phyloP scores from a whole-genome alignment of 2,797 vertebrate genomes.

The Cichlasoma orientale region DNA sequence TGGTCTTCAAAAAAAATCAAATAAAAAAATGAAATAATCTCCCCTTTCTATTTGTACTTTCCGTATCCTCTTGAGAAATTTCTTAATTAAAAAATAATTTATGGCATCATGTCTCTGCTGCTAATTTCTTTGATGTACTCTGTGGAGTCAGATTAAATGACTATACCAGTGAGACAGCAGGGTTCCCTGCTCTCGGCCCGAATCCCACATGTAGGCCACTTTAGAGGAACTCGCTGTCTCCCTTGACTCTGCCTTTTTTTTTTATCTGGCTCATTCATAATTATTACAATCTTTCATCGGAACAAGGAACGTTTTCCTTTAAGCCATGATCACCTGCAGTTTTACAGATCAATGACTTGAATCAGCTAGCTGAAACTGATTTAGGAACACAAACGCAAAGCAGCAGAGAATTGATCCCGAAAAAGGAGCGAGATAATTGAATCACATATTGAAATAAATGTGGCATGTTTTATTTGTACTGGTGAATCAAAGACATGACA shows the following conservation, averaged over 20 bases:
- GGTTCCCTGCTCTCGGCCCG: background rate
- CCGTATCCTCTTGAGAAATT: constrained; percentile 15
- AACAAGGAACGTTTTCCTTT: background rate
- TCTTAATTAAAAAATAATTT: constrained; percentile 32
- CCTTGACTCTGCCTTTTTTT: background rate
- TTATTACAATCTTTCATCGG: background rate
- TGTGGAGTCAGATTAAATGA: constrained; percentile 32
- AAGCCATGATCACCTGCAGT: background rate
- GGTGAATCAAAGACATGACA: background rate
- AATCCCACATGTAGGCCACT: constrained; percentile 20
- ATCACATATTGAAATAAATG: constrained; percentile 9
- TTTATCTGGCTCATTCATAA: background rate
- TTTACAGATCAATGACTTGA: background rate
- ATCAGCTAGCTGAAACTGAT: background rate
- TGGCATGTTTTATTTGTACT: background rate
- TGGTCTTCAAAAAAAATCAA: background rate
- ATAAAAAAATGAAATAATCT: background rate
- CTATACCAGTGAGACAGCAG: constrained; percentile 1
- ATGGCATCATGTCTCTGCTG: constrained; percentile 4
- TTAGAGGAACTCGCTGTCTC: background rate
- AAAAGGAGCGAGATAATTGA: background rate
- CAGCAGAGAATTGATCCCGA: background rate
- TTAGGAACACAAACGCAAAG: constrained; percentile 3
- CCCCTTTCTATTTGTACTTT: constrained; percentile 16
- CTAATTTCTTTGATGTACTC: constrained; percentile 48